phyloP scores from a whole-genome alignment of 2,113 vertebrate species.

The Dipodomys merriami region DNA sequence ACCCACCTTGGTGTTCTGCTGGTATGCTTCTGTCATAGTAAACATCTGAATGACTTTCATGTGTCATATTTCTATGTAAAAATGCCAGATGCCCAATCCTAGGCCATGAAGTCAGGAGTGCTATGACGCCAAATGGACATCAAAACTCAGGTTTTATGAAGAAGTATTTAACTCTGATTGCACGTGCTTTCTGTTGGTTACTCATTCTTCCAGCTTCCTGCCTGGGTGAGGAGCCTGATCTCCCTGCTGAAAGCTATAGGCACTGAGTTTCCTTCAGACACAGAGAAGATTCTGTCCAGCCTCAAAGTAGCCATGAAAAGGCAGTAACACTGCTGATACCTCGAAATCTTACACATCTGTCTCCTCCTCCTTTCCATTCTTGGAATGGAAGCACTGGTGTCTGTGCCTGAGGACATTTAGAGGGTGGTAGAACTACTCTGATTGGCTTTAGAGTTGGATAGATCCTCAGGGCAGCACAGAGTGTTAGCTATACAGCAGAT shows the following conservation, averaged over 20 bases:
- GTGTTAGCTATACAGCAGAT: neutral
- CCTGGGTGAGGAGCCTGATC: neutral
- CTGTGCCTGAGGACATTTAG: neutral
- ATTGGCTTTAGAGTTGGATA: neutral
- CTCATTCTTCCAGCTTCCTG: neutral
- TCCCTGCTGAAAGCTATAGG: neutral
- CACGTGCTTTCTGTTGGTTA: slow-evolving; percentile 4
- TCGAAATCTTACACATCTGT: neutral
- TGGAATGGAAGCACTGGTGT: neutral
- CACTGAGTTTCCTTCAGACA: neutral
- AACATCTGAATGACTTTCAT: neutral
- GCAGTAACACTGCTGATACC: neutral
- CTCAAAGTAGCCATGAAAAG: neutral
- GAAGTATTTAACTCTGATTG: slow-evolving; percentile 10
- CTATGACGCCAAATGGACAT: slow-evolving; percentile 12
- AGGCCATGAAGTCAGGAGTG: neutral
- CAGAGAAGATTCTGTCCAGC: neutral
- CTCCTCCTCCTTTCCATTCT: neutral
- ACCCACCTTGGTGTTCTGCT: neutral
- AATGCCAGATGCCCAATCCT: neutral
- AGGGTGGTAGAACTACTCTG: neutral
- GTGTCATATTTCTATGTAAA: neutral
- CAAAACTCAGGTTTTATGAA: slow-evolving; percentile 54
- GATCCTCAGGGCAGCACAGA: neutral
- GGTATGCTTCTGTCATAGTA: neutral